A percentile compares a stretch with the other conserved stretches of the same genome.
These are phyloP conservation scores for Drosophila kepulauana DNA, from an alignment of 1,140 invertebrate genomes.

Conservation along the genomic window DNA sequence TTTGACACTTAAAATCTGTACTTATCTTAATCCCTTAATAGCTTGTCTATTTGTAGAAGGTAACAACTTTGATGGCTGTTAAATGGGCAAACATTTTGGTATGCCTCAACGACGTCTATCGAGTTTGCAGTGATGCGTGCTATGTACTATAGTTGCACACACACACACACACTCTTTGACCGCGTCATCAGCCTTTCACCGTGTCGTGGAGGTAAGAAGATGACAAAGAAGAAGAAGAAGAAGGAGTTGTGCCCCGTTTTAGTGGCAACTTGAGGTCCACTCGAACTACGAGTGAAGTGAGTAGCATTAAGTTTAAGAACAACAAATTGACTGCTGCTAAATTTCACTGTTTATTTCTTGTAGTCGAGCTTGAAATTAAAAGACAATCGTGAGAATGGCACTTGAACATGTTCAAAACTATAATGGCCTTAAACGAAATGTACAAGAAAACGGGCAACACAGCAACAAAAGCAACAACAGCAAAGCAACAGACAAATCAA, in stretches of 20 bases:
- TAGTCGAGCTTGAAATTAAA: slow-evolving; percentile 78
- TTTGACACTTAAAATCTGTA: neutral
- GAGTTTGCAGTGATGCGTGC: slow-evolving; percentile 29
- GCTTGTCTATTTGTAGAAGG: slow-evolving; percentile 65
- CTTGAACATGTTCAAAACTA: slow-evolving; percentile 83
- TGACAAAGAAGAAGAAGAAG: no score
- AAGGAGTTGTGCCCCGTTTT: slow-evolving; percentile 7
- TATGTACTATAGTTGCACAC: neutral
- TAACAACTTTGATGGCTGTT: slow-evolving; percentile 67
- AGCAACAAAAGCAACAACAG: slow-evolving; percentile 10
- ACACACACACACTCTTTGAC: slow-evolving; percentile 2
- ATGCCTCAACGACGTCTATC: slow-evolving; percentile 39
- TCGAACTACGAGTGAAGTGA: slow-evolving; percentile 39
- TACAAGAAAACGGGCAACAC: slow-evolving; percentile 62
- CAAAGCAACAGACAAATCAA: slow-evolving; percentile 41
- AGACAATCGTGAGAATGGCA: slow-evolving; percentile 84
- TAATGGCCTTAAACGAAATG: slow-evolving; percentile 83
- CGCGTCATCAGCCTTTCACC: slow-evolving; percentile 40
- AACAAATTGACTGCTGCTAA: slow-evolving; percentile 78
- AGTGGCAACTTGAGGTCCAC: slow-evolving; percentile 24
- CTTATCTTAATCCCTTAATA: slow-evolving; percentile 2
- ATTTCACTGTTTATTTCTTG: slow-evolving; percentile 81
- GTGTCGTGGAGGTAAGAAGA: neutral
- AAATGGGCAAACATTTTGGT: slow-evolving; percentile 64
- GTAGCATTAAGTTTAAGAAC: slow-evolving; percentile 55